phyloP scores from a whole-genome alignment of 92 coral and sea anemone genomes.

The Umimayanthus kanabou region DNA sequence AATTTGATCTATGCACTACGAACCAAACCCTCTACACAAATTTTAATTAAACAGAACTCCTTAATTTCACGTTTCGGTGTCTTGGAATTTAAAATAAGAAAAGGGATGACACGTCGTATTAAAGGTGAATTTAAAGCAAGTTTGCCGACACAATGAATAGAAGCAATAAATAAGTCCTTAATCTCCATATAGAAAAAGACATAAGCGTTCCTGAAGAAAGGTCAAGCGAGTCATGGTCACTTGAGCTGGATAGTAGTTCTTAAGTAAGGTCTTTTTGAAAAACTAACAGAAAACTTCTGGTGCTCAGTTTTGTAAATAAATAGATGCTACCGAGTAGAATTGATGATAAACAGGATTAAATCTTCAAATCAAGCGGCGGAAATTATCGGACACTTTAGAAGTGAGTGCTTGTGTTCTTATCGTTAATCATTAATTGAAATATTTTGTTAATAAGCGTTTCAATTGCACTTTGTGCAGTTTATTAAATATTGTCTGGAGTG shows the following conservation, averaged over 20 bases:
- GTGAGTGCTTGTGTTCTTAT: constrained; percentile 27
- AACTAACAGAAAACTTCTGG: constrained; percentile 43
- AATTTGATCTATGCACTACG: constrained; percentile 7
- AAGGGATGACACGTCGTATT: constrained; percentile 34
- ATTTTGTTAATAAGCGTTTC: constrained; percentile 27
- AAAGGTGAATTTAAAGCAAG: constrained; percentile 15
- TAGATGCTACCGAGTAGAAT: constrained; percentile 24
- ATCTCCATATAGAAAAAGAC: constrained; percentile 8
- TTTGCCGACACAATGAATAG: constrained; percentile 41
- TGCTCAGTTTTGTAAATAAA: constrained; percentile 42
- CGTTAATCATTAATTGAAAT: constrained; percentile 39
- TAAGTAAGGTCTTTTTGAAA: constrained; percentile 39
- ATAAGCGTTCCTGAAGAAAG: not conserved
- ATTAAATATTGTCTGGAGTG: constrained; percentile 34
- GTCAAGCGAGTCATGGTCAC: constrained; percentile 22
- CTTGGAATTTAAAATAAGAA: constrained; percentile 27
- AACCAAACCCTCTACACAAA: constrained; percentile 14
- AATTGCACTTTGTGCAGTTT: constrained; percentile 30
- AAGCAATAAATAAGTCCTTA: constrained; percentile 11
- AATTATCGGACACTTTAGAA: constrained; percentile 39
- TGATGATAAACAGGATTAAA: constrained; percentile 43
- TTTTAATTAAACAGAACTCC: constrained; percentile 36
- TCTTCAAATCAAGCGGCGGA: constrained; percentile 48
- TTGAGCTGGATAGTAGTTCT: constrained; percentile 2
- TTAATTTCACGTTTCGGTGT: constrained; percentile 41